A percentile compares a stretch with the other conserved stretches of the same genome.
Evolutionary conservation across 1,140 invertebrate species (phyloP).

Genomic region (Chlorops oryzae): DNA sequence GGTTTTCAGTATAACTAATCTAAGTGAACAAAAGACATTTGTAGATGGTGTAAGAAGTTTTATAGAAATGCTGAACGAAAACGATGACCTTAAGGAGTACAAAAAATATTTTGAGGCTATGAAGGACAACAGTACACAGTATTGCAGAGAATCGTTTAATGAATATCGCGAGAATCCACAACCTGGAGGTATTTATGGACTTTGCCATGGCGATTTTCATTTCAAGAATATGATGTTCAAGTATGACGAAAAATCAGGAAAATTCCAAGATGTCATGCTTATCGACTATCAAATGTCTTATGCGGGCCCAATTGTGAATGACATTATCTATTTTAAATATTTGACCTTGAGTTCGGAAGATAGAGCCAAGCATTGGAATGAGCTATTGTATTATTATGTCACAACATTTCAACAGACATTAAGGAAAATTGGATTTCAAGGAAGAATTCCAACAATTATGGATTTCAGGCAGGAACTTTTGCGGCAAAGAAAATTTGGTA

Average conservation of each 20-base stretch:
- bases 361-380: slow-evolving; percentile 8
- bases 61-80: neutral
- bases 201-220: slow-evolving; percentile 22
- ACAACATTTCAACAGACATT: slow-evolving; percentile 11
- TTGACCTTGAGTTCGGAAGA: slow-evolving; percentile 12
- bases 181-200: slow-evolving; percentile 7
- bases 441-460: slow-evolving; percentile 6
- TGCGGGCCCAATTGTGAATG: slow-evolving; percentile 16
- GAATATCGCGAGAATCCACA: neutral
- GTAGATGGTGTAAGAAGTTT: neutral
- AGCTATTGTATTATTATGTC: slow-evolving; percentile 18
- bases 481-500: slow-evolving; percentile 14
- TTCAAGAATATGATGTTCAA: slow-evolving; percentile 22
- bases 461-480: slow-evolving; percentile 13
- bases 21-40: neutral
- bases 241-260: neutral
- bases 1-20: neutral
- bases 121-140: neutral
- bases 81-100: neutral
- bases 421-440: slow-evolving; percentile 8
- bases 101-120: neutral
- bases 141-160: neutral
- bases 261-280: slow-evolving; percentile 14
- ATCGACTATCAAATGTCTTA: slow-evolving; percentile 18
- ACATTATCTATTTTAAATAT: slow-evolving; percentile 19